phyloP scores from a whole-genome alignment of 1,140 invertebrate species.

The Triops longicaudatus region DNA sequence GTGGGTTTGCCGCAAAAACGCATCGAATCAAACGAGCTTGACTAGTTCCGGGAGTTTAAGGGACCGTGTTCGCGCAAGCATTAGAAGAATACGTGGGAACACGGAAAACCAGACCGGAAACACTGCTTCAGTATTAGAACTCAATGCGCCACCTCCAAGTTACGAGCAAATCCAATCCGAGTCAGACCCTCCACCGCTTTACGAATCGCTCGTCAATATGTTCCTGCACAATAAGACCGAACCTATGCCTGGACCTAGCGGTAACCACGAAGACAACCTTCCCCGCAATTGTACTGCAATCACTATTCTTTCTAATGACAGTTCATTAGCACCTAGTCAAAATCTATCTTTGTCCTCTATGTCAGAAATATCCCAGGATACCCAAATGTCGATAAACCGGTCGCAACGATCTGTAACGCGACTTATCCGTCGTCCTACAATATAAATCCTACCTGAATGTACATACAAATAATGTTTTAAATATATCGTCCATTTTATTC shows the following conservation, averaged over 20 bases:
- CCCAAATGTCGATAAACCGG: background rate
- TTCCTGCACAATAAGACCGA: background rate
- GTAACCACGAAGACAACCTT: background rate
- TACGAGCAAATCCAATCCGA: background rate
- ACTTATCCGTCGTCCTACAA: background rate
- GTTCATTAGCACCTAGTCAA: background rate
- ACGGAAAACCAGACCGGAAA: background rate
- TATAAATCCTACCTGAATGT: background rate
- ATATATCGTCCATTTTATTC: conserved; percentile 16
- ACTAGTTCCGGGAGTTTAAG: background rate
- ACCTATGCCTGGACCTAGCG: background rate
- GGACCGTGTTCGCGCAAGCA: background rate
- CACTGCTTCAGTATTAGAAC: background rate
- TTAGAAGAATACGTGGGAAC: background rate
- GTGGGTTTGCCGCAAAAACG: background rate
- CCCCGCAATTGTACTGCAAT: background rate
- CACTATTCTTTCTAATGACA: background rate
- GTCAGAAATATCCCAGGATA: background rate
- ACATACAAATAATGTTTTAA: background rate
- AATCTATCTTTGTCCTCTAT: background rate
- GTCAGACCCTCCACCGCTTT: background rate
- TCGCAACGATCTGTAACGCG: background rate
- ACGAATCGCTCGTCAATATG: background rate
- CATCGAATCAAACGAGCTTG: background rate
- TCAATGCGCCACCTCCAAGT: background rate